Percentiles rank a stretch among this genome's conserved stretches.
These are phyloP conservation scores for Liposcelis brunnea DNA, from an alignment of 2,888 invertebrate genomes.

Conservation along the genomic window DNA sequence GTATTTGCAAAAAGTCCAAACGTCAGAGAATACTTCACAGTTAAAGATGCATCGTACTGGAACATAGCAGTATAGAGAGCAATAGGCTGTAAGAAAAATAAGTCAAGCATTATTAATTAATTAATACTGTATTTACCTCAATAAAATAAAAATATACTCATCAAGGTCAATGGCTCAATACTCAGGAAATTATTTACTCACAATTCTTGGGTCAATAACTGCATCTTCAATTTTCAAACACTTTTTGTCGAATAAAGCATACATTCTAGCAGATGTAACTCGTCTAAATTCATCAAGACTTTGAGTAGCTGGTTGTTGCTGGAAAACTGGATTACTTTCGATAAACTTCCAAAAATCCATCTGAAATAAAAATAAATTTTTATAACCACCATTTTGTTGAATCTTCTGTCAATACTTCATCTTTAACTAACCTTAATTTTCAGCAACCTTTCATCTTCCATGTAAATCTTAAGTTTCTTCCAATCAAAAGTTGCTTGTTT, in stretches of 20 bases:
- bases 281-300: slow-evolving; percentile 38
- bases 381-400: slow-evolving; percentile 11
- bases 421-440: slow-evolving; percentile 29
- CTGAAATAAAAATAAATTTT: slow-evolving; percentile 25
- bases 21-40: slow-evolving; percentile 24
- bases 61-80: slow-evolving; percentile 19
- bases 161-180: no score
- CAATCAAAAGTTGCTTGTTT: slow-evolving; percentile 48
- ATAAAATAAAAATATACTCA: no score
- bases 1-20: slow-evolving; percentile 31
- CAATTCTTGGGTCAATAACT: slow-evolving; percentile 18
- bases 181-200: no score
- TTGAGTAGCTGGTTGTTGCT: slow-evolving; percentile 29
- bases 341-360: slow-evolving; percentile 37
- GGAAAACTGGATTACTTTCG: slow-evolving; percentile 40
- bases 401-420: no score
- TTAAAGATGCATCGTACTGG: slow-evolving; percentile 24
- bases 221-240: slow-evolving; percentile 38
- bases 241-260: slow-evolving; percentile 45
- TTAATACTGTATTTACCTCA: no score
- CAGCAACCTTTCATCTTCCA: slow-evolving; percentile 35
- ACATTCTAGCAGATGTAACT: slow-evolving; percentile 38
- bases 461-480: slow-evolving; percentile 37
- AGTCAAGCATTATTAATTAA: slow-evolving; percentile 9
- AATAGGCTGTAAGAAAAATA: slow-evolving; percentile 15